Evolutionary conservation across 2,888 invertebrate species (phyloP).

Genomic region (Sialis lutaria): DNA sequence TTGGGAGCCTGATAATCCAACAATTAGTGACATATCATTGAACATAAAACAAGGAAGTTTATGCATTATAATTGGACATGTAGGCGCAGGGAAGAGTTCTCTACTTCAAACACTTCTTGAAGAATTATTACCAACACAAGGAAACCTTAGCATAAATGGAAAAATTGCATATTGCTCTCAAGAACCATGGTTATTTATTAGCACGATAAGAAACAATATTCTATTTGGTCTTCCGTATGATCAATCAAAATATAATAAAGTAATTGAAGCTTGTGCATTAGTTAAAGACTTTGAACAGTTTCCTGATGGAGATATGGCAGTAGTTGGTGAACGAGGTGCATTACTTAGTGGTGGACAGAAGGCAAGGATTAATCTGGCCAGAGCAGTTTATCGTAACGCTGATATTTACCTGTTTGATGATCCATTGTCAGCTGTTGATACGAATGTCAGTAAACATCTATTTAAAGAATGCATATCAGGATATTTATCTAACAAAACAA

Average conservation of each 20-base stretch:
- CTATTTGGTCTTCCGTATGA: conserved; percentile 52
- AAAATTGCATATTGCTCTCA: conserved; percentile 56
- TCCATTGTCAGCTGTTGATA: conserved; percentile 63
- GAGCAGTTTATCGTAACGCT: conserved; percentile 61
- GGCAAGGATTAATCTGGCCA: conserved; percentile 58
- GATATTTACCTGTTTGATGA: conserved; percentile 65
- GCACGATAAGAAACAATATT: conserved; percentile 59
- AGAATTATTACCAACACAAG: conserved; percentile 44
- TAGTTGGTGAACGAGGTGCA: conserved; percentile 63
- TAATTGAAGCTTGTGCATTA: conserved; percentile 44
- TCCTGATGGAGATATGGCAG: conserved; percentile 50
- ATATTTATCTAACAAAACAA: conserved; percentile 37
- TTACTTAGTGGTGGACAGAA: conserved; percentile 67
- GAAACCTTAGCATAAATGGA: conserved; percentile 42
- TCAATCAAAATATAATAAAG: conserved; percentile 26
- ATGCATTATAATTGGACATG: conserved; percentile 42
- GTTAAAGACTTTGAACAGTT: conserved; percentile 50
- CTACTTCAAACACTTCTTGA: conserved; percentile 50
- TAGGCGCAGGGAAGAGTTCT: conserved; percentile 53
- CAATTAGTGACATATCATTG: conserved; percentile 30
- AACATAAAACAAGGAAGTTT: conserved; percentile 30
- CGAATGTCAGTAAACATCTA: conserved; percentile 55
- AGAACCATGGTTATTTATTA: conserved; percentile 62
- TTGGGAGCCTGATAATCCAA: conserved; percentile 22
- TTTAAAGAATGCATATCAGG: conserved; percentile 53